These are phyloP conservation scores for Channa argus DNA, from an alignment of 2,113 vertebrate species.

Conservation along the genomic window DNA sequence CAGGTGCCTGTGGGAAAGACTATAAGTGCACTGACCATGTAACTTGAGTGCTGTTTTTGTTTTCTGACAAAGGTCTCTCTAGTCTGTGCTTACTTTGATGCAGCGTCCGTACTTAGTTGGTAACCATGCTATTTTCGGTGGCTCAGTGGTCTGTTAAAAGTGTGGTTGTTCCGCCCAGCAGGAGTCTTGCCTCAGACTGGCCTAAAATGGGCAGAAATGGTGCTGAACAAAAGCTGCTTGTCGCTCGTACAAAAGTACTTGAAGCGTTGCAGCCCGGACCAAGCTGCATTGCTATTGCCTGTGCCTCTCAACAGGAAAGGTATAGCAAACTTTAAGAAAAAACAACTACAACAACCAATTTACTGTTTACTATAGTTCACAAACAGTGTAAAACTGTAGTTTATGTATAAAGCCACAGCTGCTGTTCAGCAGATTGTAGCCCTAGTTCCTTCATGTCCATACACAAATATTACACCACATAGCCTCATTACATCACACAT, in stretches of 20 bases:
- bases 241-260: constrained; percentile 83
- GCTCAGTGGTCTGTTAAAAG: constrained; percentile 83
- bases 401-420: constrained; percentile 65
- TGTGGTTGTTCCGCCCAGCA: constrained; percentile 85
- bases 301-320: constrained; percentile 84
- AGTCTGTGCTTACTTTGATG: constrained; percentile 77
- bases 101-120: constrained; percentile 74
- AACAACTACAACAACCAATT: constrained; percentile 67
- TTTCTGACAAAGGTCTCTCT: constrained; percentile 71
- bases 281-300: constrained; percentile 82
- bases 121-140: constrained; percentile 82
- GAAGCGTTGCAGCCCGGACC: constrained; percentile 81
- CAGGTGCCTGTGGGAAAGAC: constrained; percentile 69
- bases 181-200: constrained; percentile 83
- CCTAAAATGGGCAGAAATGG: constrained; percentile 85
- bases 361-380: constrained; percentile 63
- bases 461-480: constrained; percentile 58
- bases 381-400: constrained; percentile 53
- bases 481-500: constrained; percentile 54
- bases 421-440: constrained; percentile 61
- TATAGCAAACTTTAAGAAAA: constrained; percentile 82
- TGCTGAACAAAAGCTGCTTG: constrained; percentile 84
- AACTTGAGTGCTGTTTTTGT: constrained; percentile 71
- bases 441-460: constrained; percentile 47
- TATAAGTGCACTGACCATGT: constrained; percentile 61